These are phyloP conservation scores for Gymnogyps californianus DNA, from an alignment of 2,113 vertebrate species.

Conservation along the genomic window DNA sequence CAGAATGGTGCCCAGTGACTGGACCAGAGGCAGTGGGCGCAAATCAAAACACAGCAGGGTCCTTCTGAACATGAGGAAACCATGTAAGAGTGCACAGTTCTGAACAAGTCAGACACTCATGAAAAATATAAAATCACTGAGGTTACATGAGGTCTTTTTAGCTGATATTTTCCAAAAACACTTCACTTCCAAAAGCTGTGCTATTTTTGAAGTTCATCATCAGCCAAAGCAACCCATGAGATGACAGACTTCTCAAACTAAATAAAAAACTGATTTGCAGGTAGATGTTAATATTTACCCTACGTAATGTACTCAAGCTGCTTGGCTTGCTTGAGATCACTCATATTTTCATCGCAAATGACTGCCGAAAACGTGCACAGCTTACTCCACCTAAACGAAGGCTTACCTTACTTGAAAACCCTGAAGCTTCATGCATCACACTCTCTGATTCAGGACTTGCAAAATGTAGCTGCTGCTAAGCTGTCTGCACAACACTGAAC, in stretches of 20 bases:
- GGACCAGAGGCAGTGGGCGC: background rate
- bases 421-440: background rate
- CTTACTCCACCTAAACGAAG: background rate
- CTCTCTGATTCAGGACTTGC: background rate
- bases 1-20: background rate
- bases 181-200: background rate
- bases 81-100: background rate
- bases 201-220: background rate
- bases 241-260: background rate
- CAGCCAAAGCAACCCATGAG: background rate
- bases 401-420: background rate
- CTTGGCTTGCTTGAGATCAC: background rate
- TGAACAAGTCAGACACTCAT: background rate
- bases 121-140: background rate
- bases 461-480: background rate
- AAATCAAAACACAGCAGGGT: background rate
- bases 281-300: background rate
- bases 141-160: background rate
- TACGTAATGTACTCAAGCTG: background rate
- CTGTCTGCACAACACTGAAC: background rate
- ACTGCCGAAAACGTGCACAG: fast-evolving
- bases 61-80: background rate
- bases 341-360: background rate
- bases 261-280: background rate
- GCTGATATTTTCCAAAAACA: background rate